Percentiles rank a stretch among this genome's conserved stretches.
Evolutionary conservation across 2,797 vertebrate species (phyloP).

Genomic region (Tapera naevia): DNA sequence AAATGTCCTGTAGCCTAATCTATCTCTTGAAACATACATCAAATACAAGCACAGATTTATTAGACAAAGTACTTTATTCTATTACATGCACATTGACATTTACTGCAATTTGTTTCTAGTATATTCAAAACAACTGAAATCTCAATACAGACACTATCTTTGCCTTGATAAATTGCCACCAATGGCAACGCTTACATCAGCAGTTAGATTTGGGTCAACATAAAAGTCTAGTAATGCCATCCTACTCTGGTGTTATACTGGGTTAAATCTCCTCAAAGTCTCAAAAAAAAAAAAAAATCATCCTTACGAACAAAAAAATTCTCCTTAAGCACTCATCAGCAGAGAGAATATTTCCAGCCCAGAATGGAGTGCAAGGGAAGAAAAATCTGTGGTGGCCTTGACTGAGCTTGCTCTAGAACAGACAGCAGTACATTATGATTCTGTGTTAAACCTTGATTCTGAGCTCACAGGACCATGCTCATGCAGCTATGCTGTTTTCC

Average conservation of each 20-base stretch:
- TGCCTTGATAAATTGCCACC: not conserved
- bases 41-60: constrained; percentile 5
- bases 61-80: constrained; percentile 62
- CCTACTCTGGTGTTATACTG: not conserved
- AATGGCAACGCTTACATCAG: not conserved
- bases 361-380: not conserved
- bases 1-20: not conserved
- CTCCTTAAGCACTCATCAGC: not conserved
- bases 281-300: not conserved
- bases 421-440: not conserved
- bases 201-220: not conserved
- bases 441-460: not conserved
- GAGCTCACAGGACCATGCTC: not conserved
- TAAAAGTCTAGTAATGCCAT: not conserved
- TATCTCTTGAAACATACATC: not conserved
- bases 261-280: not conserved
- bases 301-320: not conserved
- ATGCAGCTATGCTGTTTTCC: not conserved
- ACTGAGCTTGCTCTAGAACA: not conserved
- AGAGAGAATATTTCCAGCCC: not conserved
- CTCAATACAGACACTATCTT: not conserved
- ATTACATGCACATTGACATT: not conserved
- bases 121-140: not conserved
- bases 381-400: not conserved
- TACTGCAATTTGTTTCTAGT: not conserved